These are phyloP conservation scores for Camponotus vicinus DNA, from an alignment of 1,140 invertebrate species.

Conservation along the genomic window DNA sequence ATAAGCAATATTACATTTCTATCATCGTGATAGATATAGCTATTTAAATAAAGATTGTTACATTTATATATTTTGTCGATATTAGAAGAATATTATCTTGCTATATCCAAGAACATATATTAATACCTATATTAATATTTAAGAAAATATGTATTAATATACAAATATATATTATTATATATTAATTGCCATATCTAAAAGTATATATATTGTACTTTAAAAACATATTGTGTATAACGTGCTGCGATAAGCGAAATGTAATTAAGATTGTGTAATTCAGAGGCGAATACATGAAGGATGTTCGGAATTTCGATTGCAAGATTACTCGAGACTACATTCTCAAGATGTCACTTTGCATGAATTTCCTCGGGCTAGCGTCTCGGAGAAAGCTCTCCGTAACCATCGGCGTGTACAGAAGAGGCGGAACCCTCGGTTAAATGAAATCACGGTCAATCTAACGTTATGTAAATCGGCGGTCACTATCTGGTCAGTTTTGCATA, in stretches of 20 bases:
- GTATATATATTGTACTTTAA: neutral
- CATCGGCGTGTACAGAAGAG: slow-evolving; percentile 51
- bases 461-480: slow-evolving; percentile 85
- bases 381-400: slow-evolving; percentile 63
- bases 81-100: neutral
- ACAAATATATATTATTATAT: no score
- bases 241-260: slow-evolving; percentile 1
- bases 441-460: slow-evolving; percentile 86
- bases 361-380: slow-evolving; percentile 57
- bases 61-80: neutral
- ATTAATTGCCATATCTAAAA: neutral
- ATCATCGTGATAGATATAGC: neutral
- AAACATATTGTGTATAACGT: neutral
- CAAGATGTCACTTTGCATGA: slow-evolving; percentile 74
- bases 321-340: slow-evolving; percentile 32
- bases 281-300: neutral
- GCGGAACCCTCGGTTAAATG: slow-evolving; percentile 74
- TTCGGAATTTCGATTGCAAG: slow-evolving; percentile 65
- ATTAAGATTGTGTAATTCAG: slow-evolving; percentile 6
- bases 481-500: slow-evolving; percentile 85
- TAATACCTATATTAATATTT: no score
- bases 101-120: neutral
- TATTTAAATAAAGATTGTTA: slow-evolving; percentile 4
- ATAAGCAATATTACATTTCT: neutral
- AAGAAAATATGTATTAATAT: no score